Percentiles rank a stretch among this genome's conserved stretches.
phyloP scores from a whole-genome alignment of 2,888 invertebrate species.

The Hypena proboscidalis region DNA sequence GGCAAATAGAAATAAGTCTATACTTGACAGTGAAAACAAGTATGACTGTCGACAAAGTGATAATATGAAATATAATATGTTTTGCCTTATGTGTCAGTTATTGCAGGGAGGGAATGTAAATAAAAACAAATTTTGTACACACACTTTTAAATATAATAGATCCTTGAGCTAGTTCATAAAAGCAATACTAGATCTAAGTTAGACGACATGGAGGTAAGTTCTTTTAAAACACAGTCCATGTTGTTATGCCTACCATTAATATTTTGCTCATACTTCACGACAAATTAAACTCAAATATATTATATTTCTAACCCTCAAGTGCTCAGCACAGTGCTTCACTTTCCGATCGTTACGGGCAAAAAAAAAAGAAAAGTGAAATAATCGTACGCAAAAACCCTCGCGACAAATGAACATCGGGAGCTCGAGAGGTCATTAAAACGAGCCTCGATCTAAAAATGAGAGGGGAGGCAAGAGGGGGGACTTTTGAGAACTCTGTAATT shows the following conservation, averaged over 20 bases:
- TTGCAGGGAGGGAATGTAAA: too few species aligned
- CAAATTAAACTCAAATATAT: conserved; percentile 35
- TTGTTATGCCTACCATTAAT: conserved; percentile 13
- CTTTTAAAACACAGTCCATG: too few species aligned
- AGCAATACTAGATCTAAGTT: too few species aligned
- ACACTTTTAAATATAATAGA: too few species aligned
- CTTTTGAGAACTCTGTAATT: conserved; percentile 82
- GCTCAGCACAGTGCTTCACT: conserved; percentile 56
- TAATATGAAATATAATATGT: too few species aligned
- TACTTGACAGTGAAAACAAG: too few species aligned
- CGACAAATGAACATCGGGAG: conserved; percentile 84
- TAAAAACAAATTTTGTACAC: too few species aligned
- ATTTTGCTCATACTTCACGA: conserved; percentile 16
- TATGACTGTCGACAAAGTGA: too few species aligned
- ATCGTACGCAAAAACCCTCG: conserved; percentile 79
- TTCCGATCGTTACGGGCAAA: conserved; percentile 63
- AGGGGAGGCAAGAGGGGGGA: conserved; percentile 66
- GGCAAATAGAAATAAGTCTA: too few species aligned
- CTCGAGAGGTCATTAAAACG: conserved; percentile 85
- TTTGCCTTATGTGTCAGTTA: too few species aligned
- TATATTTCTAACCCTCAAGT: conserved; percentile 48
- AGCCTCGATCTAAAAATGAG: conserved; percentile 82
- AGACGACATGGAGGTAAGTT: too few species aligned
- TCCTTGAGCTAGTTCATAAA: too few species aligned
- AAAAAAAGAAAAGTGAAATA: conserved; percentile 71